Percentiles rank a stretch among this genome's conserved stretches.
These are phyloP conservation scores for Drosophila phalerata DNA, from an alignment of 2,888 invertebrate genomes.

Conservation along the genomic window DNA sequence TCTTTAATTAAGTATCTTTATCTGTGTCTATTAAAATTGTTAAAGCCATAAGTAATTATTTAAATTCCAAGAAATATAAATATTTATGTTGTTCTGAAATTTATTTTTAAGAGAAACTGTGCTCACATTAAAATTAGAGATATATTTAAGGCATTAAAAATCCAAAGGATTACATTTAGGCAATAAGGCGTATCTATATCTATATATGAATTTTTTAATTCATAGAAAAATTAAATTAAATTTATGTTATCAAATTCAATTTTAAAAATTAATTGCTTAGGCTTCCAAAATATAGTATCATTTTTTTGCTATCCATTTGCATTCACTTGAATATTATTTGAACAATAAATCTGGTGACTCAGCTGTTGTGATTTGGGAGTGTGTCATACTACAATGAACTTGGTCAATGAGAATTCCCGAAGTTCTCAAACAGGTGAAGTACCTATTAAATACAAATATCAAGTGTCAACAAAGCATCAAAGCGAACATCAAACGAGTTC, in stretches of 20 bases:
- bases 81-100: too few species aligned
- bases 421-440: slow-evolving; percentile 7
- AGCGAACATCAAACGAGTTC: not conserved
- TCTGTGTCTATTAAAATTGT: not conserved
- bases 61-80: too few species aligned
- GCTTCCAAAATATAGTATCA: not conserved
- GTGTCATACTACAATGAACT: slow-evolving; percentile 7
- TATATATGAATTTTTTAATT: too few species aligned
- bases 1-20: not conserved
- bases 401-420: slow-evolving; percentile 2
- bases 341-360: slow-evolving; percentile 5
- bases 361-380: slow-evolving; percentile 8
- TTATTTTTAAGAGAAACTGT: too few species aligned
- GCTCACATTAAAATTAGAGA: too few species aligned
- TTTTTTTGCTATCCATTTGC: not conserved
- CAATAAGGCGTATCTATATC: too few species aligned
- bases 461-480: not conserved
- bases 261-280: too few species aligned
- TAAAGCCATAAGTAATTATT: not conserved
- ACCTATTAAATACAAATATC: not conserved
- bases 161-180: too few species aligned
- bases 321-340: not conserved
- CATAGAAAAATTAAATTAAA: too few species aligned
- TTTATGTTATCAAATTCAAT: too few species aligned
- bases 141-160: too few species aligned